Conservation (phyloP, 1,140 invertebrate genomes). For the Trinorchestia longiramus region DNA sequence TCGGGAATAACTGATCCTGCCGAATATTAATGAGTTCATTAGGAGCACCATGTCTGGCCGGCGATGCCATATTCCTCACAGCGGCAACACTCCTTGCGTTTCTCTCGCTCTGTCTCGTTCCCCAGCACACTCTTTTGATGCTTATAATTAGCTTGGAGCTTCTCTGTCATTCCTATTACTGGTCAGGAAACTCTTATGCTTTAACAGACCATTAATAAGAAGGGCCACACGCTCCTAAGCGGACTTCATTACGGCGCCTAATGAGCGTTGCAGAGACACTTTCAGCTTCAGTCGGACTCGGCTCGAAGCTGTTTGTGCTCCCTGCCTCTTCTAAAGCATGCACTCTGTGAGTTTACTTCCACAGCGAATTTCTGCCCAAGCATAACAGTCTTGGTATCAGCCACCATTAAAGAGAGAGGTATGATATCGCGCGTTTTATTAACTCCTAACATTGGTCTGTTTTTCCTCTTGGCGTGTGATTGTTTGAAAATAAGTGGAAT, state of each 20-base stretch:
- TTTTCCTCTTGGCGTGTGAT: neutral
- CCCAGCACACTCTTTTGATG: slow-evolving; percentile 21
- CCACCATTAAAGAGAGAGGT: neutral
- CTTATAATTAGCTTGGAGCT: slow-evolving; percentile 49
- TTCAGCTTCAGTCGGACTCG: neutral
- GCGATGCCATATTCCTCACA: slow-evolving; percentile 34
- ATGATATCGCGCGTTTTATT: neutral
- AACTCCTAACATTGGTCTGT: neutral
- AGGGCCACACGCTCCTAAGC: slow-evolving; percentile 22
- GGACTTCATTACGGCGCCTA: slow-evolving; percentile 48
- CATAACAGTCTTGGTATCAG: neutral
- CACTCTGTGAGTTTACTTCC: neutral
- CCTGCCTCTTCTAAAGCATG: neutral
- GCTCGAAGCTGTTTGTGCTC: neutral
- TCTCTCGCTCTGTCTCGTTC: slow-evolving; percentile 10
- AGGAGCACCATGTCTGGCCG: slow-evolving; percentile 38
- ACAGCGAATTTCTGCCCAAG: neutral
- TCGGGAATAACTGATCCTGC: slow-evolving; percentile 37
- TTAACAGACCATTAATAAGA: slow-evolving; percentile 53
- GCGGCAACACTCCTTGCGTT: slow-evolving; percentile 12
- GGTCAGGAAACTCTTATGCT: slow-evolving; percentile 52
- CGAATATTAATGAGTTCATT: slow-evolving; percentile 54
- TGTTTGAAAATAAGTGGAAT: neutral
- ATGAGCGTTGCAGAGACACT: slow-evolving; percentile 31
- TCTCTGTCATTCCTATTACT: slow-evolving; percentile 51